Evolutionary conservation across 2,888 invertebrate genomes (phyloP).

Genomic region (Polymixis flavicincta): DNA sequence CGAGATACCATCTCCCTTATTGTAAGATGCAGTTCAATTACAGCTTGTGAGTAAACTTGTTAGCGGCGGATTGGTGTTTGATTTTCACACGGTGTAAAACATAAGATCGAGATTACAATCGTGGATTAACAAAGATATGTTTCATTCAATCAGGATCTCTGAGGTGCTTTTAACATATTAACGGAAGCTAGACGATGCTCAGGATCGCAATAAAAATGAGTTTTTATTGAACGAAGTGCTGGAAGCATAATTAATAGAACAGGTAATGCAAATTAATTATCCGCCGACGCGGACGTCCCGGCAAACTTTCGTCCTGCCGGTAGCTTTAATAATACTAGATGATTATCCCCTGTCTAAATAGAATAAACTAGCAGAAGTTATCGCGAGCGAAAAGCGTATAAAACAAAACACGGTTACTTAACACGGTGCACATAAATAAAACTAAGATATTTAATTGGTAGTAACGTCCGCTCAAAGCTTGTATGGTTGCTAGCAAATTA

Average conservation of each 20-base stretch:
- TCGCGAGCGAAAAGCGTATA: conserved; percentile 69
- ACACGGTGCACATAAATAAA: conserved; percentile 73
- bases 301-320: conserved; percentile 32
- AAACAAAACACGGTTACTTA: conserved; percentile 76
- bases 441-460: conserved; percentile 78
- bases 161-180: conserved; percentile 1
- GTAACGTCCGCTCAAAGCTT: conserved; percentile 68
- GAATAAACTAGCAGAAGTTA: conserved; percentile 69
- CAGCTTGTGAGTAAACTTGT: conserved; percentile 59
- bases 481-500: conserved; percentile 66
- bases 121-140: conserved; percentile 35
- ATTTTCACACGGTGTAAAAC: conserved; percentile 56
- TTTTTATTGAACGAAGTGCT: conserved; percentile 13
- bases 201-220: conserved; percentile 12
- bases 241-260: conserved; percentile 27
- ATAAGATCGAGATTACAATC: conserved; percentile 47
- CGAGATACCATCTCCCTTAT: conserved; percentile 60
- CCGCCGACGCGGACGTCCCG: neutral
- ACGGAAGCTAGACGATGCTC: conserved; percentile 1
- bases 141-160: conserved; percentile 24
- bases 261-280: conserved; percentile 46
- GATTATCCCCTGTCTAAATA: conserved; percentile 69
- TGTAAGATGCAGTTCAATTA: conserved; percentile 65
- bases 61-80: conserved; percentile 47
- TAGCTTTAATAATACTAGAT: conserved; percentile 58